A percentile compares a stretch with the other conserved stretches of the same genome.
These are phyloP conservation scores for Mechanitis mazaeus DNA, from an alignment of 2,888 invertebrate species.

Conservation along the genomic window DNA sequence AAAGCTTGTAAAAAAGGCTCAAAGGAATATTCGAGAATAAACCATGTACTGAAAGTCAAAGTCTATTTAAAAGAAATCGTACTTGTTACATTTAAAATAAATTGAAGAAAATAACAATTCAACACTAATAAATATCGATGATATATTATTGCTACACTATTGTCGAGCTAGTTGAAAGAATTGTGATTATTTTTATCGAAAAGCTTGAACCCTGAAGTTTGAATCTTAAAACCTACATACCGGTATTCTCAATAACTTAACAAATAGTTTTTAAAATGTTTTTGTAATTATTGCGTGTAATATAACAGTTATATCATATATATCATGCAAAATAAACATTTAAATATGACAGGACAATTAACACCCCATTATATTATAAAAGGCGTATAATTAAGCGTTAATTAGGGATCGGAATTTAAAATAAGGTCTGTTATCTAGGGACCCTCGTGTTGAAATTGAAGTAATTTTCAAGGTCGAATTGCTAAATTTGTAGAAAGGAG, in stretches of 20 bases:
- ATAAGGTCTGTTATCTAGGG: slow-evolving; percentile 22
- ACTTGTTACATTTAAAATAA: background rate
- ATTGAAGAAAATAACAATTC: background rate
- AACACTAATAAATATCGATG: background rate
- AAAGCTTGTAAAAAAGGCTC: too few species aligned
- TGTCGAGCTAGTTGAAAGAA: background rate
- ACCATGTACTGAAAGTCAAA: background rate
- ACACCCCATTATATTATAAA: slow-evolving; percentile 23
- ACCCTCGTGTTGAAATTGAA: slow-evolving; percentile 22
- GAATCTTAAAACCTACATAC: too few species aligned
- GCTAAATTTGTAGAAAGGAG: slow-evolving; percentile 20
- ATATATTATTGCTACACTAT: background rate
- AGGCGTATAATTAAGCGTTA: slow-evolving; percentile 25
- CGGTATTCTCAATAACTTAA: too few species aligned
- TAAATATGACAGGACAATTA: slow-evolving; percentile 15
- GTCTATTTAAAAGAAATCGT: too few species aligned
- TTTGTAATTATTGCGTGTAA: too few species aligned
- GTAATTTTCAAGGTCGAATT: slow-evolving; percentile 33
- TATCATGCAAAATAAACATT: too few species aligned
- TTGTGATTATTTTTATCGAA: background rate
- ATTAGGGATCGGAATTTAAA: slow-evolving; percentile 24
- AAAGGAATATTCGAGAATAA: background rate
- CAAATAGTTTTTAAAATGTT: too few species aligned
- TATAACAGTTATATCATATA: too few species aligned
- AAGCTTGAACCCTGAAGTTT: background rate